Evolutionary conservation across 2,888 invertebrate species (phyloP).

Genomic region (Carpatolechia fugitivella): DNA sequence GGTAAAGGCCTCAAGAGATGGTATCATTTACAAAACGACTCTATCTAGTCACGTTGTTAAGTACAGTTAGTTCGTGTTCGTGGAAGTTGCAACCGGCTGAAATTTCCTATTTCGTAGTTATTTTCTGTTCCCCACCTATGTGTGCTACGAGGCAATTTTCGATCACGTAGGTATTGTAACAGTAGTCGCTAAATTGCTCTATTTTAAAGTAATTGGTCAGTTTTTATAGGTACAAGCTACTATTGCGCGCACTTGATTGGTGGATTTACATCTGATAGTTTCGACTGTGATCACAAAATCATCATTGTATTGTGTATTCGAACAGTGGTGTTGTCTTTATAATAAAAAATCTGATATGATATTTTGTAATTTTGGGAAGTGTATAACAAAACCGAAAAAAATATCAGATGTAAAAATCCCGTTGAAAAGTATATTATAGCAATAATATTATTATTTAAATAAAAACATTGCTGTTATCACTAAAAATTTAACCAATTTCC

Average conservation of each 20-base stretch:
- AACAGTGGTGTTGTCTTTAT: no score
- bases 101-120: conserved; percentile 39
- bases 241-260: not conserved
- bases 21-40: conserved; percentile 47
- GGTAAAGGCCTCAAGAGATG: conserved; percentile 41
- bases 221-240: not conserved
- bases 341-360: no score
- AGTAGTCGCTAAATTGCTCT: conserved; percentile 14
- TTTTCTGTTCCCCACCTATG: conserved; percentile 26
- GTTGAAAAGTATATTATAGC: no score
- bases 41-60: conserved; percentile 52
- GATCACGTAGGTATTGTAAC: conserved; percentile 15
- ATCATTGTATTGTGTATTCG: no score
- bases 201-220: conserved; percentile 13
- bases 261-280: not conserved
- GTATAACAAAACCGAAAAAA: no score
- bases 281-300: no score
- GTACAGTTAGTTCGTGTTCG: conserved; percentile 49
- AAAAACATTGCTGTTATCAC: not conserved
- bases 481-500: not conserved
- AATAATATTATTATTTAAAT: no score
- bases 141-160: conserved; percentile 14
- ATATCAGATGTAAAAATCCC: no score
- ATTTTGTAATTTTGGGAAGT: no score
- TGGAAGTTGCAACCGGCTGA: conserved; percentile 40